Conservation (phyloP, 2,888 invertebrate species). For the Drosophila nigricruria region DNA sequence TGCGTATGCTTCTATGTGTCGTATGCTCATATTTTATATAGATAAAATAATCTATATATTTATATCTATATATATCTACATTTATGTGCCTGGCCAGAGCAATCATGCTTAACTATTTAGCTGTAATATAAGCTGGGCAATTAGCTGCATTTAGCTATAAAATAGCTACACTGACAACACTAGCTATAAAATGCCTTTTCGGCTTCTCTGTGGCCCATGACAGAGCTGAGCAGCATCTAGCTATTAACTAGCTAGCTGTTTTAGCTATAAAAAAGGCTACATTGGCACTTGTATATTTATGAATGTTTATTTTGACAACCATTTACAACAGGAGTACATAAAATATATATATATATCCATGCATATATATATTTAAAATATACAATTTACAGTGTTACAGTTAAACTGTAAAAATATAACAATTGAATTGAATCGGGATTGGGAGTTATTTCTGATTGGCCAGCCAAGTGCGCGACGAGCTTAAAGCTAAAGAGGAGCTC, state of each 20-base stretch:
- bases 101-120: neutral
- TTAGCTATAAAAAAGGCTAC: neutral
- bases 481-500: slow-evolving; percentile 53
- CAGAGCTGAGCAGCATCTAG: neutral
- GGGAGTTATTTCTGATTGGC: neutral
- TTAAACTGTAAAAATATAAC: slow-evolving; percentile 58
- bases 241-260: neutral
- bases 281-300: slow-evolving; percentile 33
- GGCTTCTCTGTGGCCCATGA: neutral
- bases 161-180: neutral
- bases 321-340: slow-evolving; percentile 49
- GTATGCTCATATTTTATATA: slow-evolving; percentile 1
- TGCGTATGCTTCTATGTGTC: neutral
- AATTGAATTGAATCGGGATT: slow-evolving; percentile 11
- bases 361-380: slow-evolving; percentile 38
- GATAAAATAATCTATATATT: neutral
- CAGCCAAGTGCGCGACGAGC: slow-evolving; percentile 50
- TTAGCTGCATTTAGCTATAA: neutral
- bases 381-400: slow-evolving; percentile 53
- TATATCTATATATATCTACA: neutral
- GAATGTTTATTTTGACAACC: slow-evolving; percentile 59
- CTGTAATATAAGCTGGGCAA: neutral
- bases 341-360: slow-evolving; percentile 21
- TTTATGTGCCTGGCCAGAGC: neutral
- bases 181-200: neutral